Conservation (phyloP, 2,797 vertebrate genomes). For the Notoglanidium macrostoma region DNA sequence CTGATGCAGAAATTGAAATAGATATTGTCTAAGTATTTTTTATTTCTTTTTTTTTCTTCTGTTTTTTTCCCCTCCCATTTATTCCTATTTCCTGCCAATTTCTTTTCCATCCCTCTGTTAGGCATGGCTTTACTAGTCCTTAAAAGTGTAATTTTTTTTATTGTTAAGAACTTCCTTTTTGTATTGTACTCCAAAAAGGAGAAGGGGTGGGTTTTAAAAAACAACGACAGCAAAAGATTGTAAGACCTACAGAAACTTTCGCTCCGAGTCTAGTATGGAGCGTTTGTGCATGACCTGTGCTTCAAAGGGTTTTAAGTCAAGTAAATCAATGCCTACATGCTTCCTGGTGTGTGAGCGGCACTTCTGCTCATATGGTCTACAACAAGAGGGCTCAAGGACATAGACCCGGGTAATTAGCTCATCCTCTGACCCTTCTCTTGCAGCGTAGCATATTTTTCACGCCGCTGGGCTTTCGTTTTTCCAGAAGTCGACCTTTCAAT, state of each 20-base stretch:
- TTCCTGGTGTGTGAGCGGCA: conserved; percentile 7
- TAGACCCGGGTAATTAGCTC: conserved; percentile 45
- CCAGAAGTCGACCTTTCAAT: conserved; percentile 50
- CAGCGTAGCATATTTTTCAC: conserved; percentile 49
- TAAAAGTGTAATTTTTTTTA: not conserved
- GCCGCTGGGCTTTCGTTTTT: conserved; percentile 39
- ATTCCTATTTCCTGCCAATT: not conserved
- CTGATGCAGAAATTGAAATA: not conserved
- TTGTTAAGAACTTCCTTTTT: not conserved
- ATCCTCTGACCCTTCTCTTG: conserved; percentile 47
- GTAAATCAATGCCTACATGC: conserved; percentile 25
- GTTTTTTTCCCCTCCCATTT: not conserved
- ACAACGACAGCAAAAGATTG: not conserved
- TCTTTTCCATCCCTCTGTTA: not conserved
- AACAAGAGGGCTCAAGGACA: conserved; percentile 48
- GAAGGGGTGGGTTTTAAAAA: not conserved
- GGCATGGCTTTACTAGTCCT: not conserved
- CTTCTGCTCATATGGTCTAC: conserved; percentile 27
- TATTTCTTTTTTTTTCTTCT: not conserved
- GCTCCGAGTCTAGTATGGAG: not conserved
- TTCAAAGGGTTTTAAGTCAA: conserved; percentile 14
- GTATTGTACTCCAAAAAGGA: not conserved
- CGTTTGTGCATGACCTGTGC: conserved; percentile 7
- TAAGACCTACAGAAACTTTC: not conserved
- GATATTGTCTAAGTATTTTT: not conserved